Percentiles rank a stretch among this genome's conserved stretches.
phyloP scores from a whole-genome alignment of 2,888 invertebrate species.

The Stenotaenia linearis region DNA sequence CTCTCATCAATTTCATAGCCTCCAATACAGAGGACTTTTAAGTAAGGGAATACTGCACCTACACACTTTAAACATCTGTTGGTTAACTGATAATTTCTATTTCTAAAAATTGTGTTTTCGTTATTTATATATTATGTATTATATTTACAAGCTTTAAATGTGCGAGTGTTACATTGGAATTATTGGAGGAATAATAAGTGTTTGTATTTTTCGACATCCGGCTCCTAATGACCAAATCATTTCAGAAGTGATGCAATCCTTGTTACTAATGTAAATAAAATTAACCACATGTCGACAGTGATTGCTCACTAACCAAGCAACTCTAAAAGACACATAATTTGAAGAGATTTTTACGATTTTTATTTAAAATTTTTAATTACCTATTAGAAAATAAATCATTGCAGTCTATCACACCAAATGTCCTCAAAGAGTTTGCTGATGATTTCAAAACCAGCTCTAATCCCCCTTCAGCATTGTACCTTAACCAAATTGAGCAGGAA shows the following conservation, averaged over 20 bases:
- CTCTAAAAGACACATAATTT: background rate
- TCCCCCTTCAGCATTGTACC: background rate
- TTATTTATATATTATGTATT: too few relatives aligned
- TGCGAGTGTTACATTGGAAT: background rate
- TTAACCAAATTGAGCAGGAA: background rate
- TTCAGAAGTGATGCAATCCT: conserved; percentile 4
- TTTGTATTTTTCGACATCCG: background rate
- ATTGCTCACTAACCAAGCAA: background rate
- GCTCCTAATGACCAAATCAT: conserved; percentile 6
- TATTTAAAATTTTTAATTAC: background rate
- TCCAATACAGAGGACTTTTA: background rate
- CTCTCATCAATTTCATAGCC: background rate
- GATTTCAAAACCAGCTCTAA: background rate
- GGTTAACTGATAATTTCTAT: background rate
- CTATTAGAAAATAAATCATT: background rate
- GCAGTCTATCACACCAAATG: background rate
- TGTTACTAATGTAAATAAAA: conserved; percentile 4
- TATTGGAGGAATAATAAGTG: conserved; percentile 12
- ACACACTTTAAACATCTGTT: background rate
- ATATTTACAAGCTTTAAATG: background rate
- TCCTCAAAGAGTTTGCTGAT: background rate
- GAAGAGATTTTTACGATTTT: background rate
- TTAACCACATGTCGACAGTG: background rate
- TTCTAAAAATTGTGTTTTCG: background rate
- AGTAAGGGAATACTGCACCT: background rate